A percentile compares a stretch with the other conserved stretches of the same genome.
Evolutionary conservation across 1,140 invertebrate genomes (phyloP).

Genomic region (Cherax destructor): DNA sequence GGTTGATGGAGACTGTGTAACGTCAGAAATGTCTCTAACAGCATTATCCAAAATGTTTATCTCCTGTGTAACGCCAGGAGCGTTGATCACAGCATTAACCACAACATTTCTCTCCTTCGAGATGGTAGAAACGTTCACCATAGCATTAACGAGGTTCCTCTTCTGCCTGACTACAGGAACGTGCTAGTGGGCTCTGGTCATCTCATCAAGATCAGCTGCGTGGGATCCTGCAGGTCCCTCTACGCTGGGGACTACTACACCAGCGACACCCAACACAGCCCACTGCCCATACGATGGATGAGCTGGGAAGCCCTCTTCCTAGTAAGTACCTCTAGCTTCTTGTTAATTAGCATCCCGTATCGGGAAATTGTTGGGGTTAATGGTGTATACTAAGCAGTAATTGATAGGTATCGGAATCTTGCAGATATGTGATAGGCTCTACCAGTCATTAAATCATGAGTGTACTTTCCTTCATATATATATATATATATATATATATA

Average conservation of each 20-base stretch:
- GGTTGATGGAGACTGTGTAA: too few relatives aligned
- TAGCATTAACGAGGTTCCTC: not conserved
- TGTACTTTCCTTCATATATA: too few relatives aligned
- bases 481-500: too few relatives aligned
- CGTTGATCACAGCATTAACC: not conserved
- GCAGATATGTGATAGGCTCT: too few relatives aligned
- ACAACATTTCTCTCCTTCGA: not conserved
- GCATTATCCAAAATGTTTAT: too few relatives aligned
- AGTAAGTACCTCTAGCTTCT: slow-evolving; percentile 77
- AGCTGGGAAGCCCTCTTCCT: slow-evolving; percentile 88
- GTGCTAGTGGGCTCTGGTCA: slow-evolving; percentile 36
- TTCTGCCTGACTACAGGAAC: slow-evolving; percentile 31
- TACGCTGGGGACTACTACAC: slow-evolving; percentile 90
- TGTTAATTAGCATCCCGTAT: not conserved
- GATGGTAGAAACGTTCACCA: not conserved
- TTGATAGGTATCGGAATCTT: too few relatives aligned
- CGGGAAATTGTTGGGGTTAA: not conserved
- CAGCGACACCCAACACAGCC: slow-evolving; percentile 83
- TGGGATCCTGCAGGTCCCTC: slow-evolving; percentile 90
- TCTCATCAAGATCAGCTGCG: slow-evolving; percentile 91
- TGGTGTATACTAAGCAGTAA: not conserved
- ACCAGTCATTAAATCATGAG: too few relatives aligned
- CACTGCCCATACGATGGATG: slow-evolving; percentile 90
- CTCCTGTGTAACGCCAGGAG: too few relatives aligned
- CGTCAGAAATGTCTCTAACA: too few relatives aligned